Percentiles rank a stretch among this genome's conserved stretches.
phyloP scores from a whole-genome alignment of 2,113 vertebrate genomes.

The Mellivora capensis region DNA sequence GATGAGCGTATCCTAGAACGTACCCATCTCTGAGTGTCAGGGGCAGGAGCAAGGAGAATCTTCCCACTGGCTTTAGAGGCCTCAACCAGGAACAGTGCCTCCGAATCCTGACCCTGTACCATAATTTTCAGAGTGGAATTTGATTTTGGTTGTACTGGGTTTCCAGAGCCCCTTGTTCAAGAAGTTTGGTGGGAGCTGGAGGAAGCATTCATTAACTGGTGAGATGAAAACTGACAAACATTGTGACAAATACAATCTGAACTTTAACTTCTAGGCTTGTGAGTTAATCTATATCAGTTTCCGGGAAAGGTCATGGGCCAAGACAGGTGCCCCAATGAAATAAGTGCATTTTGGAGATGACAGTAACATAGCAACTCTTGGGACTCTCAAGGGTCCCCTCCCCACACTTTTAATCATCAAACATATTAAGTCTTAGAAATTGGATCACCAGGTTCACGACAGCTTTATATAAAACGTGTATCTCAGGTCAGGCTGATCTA shows the following conservation, averaged over 20 bases:
- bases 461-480: neutral
- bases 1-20: too few relatives aligned
- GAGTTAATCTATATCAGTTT: constrained; percentile 38
- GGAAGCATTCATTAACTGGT: neutral
- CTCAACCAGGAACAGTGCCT: neutral
- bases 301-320: constrained; percentile 4
- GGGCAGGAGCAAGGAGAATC: neutral
- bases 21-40: neutral
- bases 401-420: neutral
- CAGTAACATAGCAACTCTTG: neutral
- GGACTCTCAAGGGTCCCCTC: neutral
- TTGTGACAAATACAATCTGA: constrained; percentile 32
- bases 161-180: neutral
- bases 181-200: neutral
- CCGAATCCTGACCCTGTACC: neutral
- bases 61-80: neutral
- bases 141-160: neutral
- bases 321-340: constrained; percentile 21
- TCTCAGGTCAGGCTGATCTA: constrained; percentile 18
- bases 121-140: neutral
- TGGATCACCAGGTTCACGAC: neutral
- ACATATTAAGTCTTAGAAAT: neutral
- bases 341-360: constrained; percentile 18
- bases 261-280: constrained; percentile 43
- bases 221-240: constrained; percentile 34